These are phyloP conservation scores for Hemiprocne comata DNA, from an alignment of 2,113 vertebrate genomes.

Conservation along the genomic window DNA sequence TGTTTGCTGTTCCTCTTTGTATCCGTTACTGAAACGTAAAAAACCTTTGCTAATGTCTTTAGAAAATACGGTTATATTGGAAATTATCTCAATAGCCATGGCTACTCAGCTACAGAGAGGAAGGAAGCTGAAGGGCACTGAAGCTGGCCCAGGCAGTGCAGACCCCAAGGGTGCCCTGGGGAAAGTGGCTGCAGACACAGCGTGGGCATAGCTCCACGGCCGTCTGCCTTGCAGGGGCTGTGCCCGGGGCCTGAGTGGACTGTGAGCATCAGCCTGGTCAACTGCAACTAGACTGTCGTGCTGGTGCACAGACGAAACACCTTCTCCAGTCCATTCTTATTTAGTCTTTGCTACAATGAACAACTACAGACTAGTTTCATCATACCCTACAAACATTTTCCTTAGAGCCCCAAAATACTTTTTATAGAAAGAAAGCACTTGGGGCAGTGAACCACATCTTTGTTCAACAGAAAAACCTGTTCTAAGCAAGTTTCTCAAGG, in stretches of 20 bases:
- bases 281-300: no score
- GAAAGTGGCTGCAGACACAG: not conserved
- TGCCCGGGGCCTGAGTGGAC: rapidly evolving
- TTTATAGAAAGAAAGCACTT: not conserved
- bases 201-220: rapidly evolving
- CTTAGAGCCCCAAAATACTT: rapidly evolving
- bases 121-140: not conserved
- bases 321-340: not conserved
- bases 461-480: rapidly evolving
- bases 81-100: not conserved
- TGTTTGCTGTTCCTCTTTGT: no score
- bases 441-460: not conserved
- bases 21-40: not conserved
- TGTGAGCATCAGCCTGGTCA: not conserved
- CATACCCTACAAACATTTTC: not conserved
- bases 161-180: rapidly evolving
- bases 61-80: not conserved
- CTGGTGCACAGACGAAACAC: not conserved
- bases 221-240: rapidly evolving
- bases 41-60: not conserved
- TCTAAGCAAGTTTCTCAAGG: rapidly evolving
- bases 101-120: not conserved
- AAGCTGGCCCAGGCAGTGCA: rapidly evolving
- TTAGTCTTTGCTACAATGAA: not conserved
- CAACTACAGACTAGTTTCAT: not conserved